Conservation (phyloP, 1,140 invertebrate species). For the Diplogasteroides magnus region DNA sequence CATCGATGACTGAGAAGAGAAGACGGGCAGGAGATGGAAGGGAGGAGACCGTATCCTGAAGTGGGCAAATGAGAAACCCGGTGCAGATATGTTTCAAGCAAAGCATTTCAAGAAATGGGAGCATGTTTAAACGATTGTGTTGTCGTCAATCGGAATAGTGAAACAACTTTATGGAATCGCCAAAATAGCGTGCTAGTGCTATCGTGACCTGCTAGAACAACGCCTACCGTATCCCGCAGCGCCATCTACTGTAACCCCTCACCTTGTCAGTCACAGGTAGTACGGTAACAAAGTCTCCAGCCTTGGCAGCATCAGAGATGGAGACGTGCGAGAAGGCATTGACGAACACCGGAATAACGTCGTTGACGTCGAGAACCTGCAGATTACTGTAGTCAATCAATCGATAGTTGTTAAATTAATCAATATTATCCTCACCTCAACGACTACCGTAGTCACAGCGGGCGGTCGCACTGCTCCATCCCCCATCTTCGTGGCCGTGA, state of each 20-base stretch:
- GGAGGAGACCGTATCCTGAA: conserved; percentile 36
- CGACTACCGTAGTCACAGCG: neutral
- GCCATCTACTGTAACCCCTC: too few species aligned
- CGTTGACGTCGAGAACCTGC: conserved; percentile 83
- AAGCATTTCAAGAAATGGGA: too few species aligned
- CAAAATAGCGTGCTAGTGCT: too few species aligned
- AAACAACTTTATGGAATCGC: too few species aligned
- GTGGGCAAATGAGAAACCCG: too few species aligned
- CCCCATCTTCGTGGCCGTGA: conserved; percentile 6
- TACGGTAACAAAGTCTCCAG: conserved; percentile 42
- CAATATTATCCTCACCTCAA: neutral
- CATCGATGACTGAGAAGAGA: conserved; percentile 40
- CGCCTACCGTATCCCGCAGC: too few species aligned
- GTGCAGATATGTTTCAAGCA: too few species aligned
- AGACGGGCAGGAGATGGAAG: conserved; percentile 23
- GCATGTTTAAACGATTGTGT: too few species aligned
- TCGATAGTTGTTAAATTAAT: too few species aligned
- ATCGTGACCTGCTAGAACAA: too few species aligned
- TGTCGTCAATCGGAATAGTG: too few species aligned
- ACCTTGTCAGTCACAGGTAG: conserved; percentile 41
- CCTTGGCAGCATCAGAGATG: conserved; percentile 17
- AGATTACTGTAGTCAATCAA: too few species aligned
- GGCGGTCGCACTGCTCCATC: neutral
- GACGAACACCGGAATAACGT: conserved; percentile 77
- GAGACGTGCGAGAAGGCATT: conserved; percentile 63